Evolutionary conservation across 1,140 invertebrate species (phyloP), one percentile per base, ranked within the genome.

Genomic region (Drosophila novamexicana): DNA sequence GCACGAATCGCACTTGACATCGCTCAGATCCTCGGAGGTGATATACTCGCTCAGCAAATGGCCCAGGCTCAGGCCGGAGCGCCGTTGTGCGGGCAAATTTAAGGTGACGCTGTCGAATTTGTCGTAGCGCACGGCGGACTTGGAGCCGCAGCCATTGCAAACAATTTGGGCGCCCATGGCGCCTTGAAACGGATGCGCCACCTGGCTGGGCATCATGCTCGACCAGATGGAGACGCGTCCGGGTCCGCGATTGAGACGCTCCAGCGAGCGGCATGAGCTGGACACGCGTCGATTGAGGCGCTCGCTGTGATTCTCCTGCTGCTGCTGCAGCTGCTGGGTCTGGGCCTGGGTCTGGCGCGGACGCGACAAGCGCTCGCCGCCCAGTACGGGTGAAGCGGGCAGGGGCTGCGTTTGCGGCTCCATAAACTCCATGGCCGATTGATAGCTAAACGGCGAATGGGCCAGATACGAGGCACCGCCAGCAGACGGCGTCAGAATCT

Each of bases 51-150:
- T 95, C 12, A 98, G 93, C 37, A 98, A 85, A 79, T 95, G 93
- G 83, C 95, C 93, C 74, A 92, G 45, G 40, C 91, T 92, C 29
- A 92, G 59, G 0, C 91, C 90, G 0, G 79, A 73, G 0, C 88
- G 77, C 42, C 93, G 93, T 18, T 92, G 91, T n/a, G 94, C 92
- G 32, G 96, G 96, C 45, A 97, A 90, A 54, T 94, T 94, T 18
- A 98, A 92, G 0, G 97, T 97, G 16, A 98, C 93, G 84, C 96
- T 97, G 91, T 98, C 97, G 86, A 98, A 97, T 88, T 97, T 97
- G 90, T 98, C 97, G 91, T 97, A 98, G 14, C 95, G 95, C 9
- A 98, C 95, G 0, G 96, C 95, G 79, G 96, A 96, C 95, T 97
- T 97, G 91, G 95, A 95, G 14, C 95, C 95, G 93, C 97, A 98